These are phyloP conservation scores for Corvus cornix DNA, from an alignment of 2,113 vertebrate genomes.

Conservation along the genomic window DNA sequence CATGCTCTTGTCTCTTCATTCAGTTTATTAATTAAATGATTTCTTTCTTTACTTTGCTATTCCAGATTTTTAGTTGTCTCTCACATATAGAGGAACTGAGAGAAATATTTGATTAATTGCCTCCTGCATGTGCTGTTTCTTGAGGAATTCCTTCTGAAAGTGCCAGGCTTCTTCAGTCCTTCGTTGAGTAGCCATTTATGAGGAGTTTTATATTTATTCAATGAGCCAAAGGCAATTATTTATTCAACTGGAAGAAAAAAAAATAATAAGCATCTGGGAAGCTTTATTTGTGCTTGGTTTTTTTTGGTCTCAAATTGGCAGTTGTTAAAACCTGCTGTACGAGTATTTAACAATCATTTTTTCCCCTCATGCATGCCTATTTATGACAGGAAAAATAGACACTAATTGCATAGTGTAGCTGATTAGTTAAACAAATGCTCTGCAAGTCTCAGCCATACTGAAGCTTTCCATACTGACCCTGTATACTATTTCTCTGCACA, in stretches of 20 bases:
- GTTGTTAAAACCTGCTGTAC: neutral
- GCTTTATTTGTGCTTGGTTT: neutral
- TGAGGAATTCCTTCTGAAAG: slow-evolving; percentile 30
- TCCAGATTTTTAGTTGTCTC: slow-evolving; percentile 28
- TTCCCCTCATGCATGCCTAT: neutral
- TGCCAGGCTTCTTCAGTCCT: neutral
- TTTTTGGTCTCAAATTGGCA: neutral
- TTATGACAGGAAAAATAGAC: slow-evolving; percentile 48
- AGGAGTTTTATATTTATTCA: neutral
- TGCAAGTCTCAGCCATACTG: neutral
- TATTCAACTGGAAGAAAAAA: neutral
- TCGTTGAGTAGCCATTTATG: neutral
- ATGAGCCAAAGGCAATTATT: slow-evolving; percentile 35
- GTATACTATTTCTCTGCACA: neutral
- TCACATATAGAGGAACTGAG: slow-evolving; percentile 5
- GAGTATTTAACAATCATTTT: slow-evolving; percentile 55
- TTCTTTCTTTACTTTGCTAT: slow-evolving; percentile 8
- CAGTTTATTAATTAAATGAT: slow-evolving; percentile 60
- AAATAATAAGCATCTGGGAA: neutral
- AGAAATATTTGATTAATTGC: slow-evolving; percentile 65
- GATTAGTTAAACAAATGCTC: slow-evolving; percentile 14
- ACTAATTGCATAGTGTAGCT: slow-evolving; percentile 45
- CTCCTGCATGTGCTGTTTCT: neutral
- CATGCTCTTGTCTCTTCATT: neutral
- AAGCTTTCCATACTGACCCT: neutral